Percentiles rank a stretch among this genome's conserved stretches.
phyloP scores from a whole-genome alignment of 1,140 invertebrate genomes.

The Hesperophylax magnus region DNA sequence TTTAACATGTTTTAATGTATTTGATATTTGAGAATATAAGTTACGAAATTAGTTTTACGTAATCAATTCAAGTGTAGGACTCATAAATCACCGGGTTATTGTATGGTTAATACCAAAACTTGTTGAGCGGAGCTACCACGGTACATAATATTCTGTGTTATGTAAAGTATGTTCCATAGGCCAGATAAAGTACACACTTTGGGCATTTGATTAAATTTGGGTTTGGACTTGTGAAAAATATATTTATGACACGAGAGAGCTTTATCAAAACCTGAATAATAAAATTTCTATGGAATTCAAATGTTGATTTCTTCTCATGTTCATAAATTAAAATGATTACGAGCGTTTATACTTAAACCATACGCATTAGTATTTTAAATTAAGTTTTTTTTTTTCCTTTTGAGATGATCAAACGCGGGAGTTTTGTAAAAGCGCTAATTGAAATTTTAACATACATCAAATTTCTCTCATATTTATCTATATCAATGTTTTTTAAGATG shows the following conservation, averaged over 20 bases:
- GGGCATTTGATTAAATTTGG: constrained; percentile 6
- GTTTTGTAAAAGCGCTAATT: too few species aligned
- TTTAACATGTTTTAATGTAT: constrained; percentile 47
- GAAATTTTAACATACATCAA: too few species aligned
- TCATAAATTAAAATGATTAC: too few species aligned
- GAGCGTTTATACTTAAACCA: too few species aligned
- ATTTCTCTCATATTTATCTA: too few species aligned
- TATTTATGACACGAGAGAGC: background rate
- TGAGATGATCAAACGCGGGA: too few species aligned
- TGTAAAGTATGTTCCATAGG: background rate
- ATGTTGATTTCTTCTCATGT: too few species aligned
- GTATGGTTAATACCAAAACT: constrained; percentile 2
- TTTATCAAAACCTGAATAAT: too few species aligned
- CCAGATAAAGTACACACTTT: background rate
- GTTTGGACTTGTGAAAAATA: constrained; percentile 1
- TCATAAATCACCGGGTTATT: constrained; percentile 20
- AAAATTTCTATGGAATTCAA: too few species aligned
- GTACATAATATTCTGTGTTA: constrained; percentile 12
- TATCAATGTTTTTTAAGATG: too few species aligned
- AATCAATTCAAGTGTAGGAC: constrained; percentile 35
- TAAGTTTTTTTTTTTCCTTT: too few species aligned
- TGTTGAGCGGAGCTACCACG: background rate
- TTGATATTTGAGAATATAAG: constrained; percentile 42
- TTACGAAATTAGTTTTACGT: constrained; percentile 42
- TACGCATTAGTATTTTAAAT: too few species aligned